phyloP scores from a whole-genome alignment of 2,888 invertebrate species.

The Pocota personata region DNA sequence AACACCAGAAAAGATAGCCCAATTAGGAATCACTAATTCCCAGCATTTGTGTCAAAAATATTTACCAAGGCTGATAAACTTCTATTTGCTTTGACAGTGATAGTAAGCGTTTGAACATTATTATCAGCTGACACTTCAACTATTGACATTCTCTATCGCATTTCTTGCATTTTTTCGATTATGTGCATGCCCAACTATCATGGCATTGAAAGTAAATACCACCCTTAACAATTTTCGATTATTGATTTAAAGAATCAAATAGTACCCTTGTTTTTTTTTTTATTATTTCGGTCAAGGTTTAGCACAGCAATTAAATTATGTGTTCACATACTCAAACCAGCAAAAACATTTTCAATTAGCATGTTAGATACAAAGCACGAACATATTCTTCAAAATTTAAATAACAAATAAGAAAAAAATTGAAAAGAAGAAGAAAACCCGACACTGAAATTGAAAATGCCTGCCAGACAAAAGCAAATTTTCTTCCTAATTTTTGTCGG shows the following conservation, averaged over 20 bases:
- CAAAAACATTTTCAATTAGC: constrained; percentile 25
- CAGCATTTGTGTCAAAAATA: background rate
- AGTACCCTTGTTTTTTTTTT: background rate
- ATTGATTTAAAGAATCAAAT: constrained; percentile 1
- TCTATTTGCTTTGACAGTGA: background rate
- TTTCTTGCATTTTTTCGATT: background rate
- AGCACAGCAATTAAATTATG: background rate
- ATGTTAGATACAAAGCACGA: constrained; percentile 2
- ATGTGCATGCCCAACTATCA: background rate
- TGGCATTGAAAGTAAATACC: background rate
- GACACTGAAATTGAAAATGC: constrained; percentile 41
- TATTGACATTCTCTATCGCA: constrained; percentile 32
- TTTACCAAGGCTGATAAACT: background rate
- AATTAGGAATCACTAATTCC: background rate
- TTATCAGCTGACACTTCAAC: background rate
- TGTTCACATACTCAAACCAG: background rate
- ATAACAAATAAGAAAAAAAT: constrained; percentile 1
- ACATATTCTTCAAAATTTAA: constrained; percentile 19
- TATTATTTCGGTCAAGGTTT: constrained; percentile 25
- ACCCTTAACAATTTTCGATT: background rate
- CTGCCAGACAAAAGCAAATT: constrained; percentile 34
- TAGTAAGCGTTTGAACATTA: background rate
- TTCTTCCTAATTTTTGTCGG: constrained; percentile 9
- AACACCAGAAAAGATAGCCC: too few species aligned
- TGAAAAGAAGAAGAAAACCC: constrained; percentile 4